phyloP scores from a whole-genome alignment of 2,797 vertebrate genomes.

The Rhadinocentrus ornatus region DNA sequence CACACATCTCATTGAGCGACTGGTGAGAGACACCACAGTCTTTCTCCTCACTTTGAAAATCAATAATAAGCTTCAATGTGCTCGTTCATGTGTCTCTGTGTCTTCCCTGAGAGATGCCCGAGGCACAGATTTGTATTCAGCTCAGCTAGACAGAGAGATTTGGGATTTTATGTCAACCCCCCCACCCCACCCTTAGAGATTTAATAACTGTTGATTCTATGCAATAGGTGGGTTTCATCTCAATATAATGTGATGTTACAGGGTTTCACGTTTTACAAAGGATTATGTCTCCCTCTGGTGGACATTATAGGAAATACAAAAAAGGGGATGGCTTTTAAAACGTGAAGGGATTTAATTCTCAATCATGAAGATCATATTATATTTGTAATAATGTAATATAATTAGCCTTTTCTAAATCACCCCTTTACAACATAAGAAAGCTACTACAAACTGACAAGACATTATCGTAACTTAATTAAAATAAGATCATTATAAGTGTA shows the following conservation, averaged over 20 bases:
- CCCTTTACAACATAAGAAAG: background rate
- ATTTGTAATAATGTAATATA: background rate
- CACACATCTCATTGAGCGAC: constrained; percentile 70
- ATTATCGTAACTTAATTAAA: too few species aligned
- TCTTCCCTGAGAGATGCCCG: constrained; percentile 54
- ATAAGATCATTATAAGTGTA: too few species aligned
- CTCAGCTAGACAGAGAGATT: constrained; percentile 54
- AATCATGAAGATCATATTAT: background rate
- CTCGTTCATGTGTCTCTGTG: constrained; percentile 63
- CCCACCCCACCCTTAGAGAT: constrained; percentile 18
- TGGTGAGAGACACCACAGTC: constrained; percentile 67
- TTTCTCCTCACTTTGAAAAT: constrained; percentile 76
- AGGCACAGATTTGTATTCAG: constrained; percentile 64
- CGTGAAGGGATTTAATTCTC: background rate
- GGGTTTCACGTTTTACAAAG: constrained; percentile 13
- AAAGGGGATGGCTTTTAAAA: background rate
- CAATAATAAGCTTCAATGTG: constrained; percentile 71
- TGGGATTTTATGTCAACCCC: constrained; percentile 23
- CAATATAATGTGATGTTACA: background rate
- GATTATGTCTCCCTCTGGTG: constrained; percentile 68
- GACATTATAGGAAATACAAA: constrained; percentile 28
- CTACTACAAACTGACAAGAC: too few species aligned
- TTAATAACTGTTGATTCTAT: constrained; percentile 7
- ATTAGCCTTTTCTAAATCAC: background rate
- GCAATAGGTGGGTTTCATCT: constrained; percentile 17